A percentile compares a stretch with the other conserved stretches of the same genome.
These are phyloP conservation scores for Dipodomys stephensi DNA, from an alignment of 2,113 vertebrate genomes.

Conservation along the genomic window DNA sequence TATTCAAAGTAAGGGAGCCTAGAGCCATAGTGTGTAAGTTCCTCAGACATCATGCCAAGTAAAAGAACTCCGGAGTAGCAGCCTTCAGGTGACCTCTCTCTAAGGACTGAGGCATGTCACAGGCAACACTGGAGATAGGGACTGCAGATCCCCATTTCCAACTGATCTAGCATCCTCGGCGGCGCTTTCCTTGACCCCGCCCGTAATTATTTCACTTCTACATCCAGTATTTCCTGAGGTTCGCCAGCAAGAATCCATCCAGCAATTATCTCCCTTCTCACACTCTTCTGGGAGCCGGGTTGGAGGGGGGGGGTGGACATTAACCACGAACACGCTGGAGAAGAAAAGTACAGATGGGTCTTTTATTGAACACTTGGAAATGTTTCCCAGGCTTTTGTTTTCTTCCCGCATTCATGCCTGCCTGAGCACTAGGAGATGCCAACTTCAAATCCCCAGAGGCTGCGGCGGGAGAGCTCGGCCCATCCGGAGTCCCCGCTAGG, in stretches of 20 bases:
- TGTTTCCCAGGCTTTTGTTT: constrained; percentile 81
- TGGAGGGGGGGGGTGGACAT: constrained; percentile 37
- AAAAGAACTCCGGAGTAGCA: background rate
- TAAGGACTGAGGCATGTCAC: background rate
- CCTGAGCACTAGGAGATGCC: constrained; percentile 72
- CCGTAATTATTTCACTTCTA: constrained; percentile 62
- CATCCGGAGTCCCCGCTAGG: constrained; percentile 69
- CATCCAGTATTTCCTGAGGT: constrained; percentile 71
- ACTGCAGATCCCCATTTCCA: background rate
- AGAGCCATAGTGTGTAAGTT: background rate
- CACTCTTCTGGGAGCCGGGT: background rate
- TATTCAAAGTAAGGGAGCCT: background rate
- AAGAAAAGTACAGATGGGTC: constrained; percentile 81
- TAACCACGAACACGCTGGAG: constrained; percentile 72
- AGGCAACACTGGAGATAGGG: background rate
- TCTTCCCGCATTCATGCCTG: constrained; percentile 77
- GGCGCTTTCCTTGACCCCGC: constrained; percentile 48
- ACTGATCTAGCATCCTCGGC: background rate
- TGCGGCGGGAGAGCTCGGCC: constrained; percentile 43
- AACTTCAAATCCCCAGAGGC: constrained; percentile 65
- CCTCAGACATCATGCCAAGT: background rate
- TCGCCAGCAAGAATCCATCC: constrained; percentile 71
- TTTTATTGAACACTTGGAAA: constrained; percentile 81
- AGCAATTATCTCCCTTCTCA: constrained; percentile 71
- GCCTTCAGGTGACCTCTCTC: background rate